Evolutionary conservation across 2,113 vertebrate species (phyloP), one percentile per base, ranked within the genome.

Genomic region (Oncorhynchus clarkii): DNA sequence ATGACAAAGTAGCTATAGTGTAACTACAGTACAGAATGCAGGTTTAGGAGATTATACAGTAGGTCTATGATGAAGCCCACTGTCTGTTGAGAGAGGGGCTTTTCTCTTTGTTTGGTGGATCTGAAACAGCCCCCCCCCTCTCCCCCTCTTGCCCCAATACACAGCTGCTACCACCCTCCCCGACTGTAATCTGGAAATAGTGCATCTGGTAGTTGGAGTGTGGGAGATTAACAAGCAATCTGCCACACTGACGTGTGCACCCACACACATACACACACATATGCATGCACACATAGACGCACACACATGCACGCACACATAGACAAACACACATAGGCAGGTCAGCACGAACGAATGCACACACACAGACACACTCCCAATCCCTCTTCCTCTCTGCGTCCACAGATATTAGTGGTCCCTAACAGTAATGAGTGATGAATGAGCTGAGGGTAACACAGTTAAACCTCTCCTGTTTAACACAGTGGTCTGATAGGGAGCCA

Each of bases 191-290:
- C 78, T 78, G 73, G 75, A 76, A 72, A 75, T 54, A 71, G 72
- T 80, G 72, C 71, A 82, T 80, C 78, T 83, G 70, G 75, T 72
- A 70, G 70, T 71, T 77, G 34, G 68, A 68, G 80, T 80, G 79
- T 62, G 67, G 78, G 72, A 75, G 85, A 85, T 85, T 87, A 85
- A 71, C 73, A 71, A 60, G 57, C 83, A 82, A 74, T 88, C 87
- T 88, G 87, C 84, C 78, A 74, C 76, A 59, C 87, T 88, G 87
- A 84, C 76, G 72, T 77, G 39, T 45, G 39, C 8, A 31, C 26
- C 60, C 54, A 49, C 65, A 49, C 72, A 48, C 13, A 71, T 54
- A 48, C 60, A 65, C 59, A 60, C 72, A 45, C 20, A 27, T 39
- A 57, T 18, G 20, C 12, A 16, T 51, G 18, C 49, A 24, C 67